These are phyloP conservation scores for Melitaea athalia DNA, from an alignment of 2,888 invertebrate genomes.

Conservation along the genomic window DNA sequence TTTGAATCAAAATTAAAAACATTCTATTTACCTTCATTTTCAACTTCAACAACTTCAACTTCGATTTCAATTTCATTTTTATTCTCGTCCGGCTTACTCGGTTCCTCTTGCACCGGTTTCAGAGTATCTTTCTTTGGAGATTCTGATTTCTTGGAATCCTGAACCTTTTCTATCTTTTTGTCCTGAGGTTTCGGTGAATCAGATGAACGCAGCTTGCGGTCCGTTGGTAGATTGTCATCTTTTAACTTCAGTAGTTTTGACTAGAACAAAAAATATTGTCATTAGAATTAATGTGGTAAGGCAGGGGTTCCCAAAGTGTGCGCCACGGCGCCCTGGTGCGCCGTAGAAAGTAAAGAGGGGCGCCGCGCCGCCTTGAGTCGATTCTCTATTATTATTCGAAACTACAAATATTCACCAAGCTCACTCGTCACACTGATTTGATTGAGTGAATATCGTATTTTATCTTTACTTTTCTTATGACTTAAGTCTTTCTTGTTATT, in stretches of 20 bases:
- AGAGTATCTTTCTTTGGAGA: conserved; percentile 38
- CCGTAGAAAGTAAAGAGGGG: too few relatives aligned
- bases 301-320: too few relatives aligned
- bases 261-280: conserved; percentile 49
- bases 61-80: conserved; percentile 44
- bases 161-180: conserved; percentile 47
- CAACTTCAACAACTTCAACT: conserved; percentile 55
- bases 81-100: conserved; percentile 28
- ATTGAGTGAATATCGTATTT: too few relatives aligned
- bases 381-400: too few relatives aligned
- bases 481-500: too few relatives aligned
- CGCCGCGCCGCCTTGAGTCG: too few relatives aligned
- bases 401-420: too few relatives aligned
- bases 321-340: too few relatives aligned
- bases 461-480: too few relatives aligned
- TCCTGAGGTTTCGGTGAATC: conserved; percentile 64
- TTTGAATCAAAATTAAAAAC: too few relatives aligned
- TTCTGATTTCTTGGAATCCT: conserved; percentile 36
- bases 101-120: conserved; percentile 25
- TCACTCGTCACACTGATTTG: too few relatives aligned
- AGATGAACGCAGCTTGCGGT: conserved; percentile 65
- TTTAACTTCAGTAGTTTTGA: conserved; percentile 67
- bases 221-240: conserved; percentile 56
- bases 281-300: too few relatives aligned
- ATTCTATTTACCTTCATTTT: conserved; percentile 54